These are phyloP conservation scores for Ichneumoninae sp. DNA, from an alignment of 2,888 invertebrate species.

Conservation along the genomic window DNA sequence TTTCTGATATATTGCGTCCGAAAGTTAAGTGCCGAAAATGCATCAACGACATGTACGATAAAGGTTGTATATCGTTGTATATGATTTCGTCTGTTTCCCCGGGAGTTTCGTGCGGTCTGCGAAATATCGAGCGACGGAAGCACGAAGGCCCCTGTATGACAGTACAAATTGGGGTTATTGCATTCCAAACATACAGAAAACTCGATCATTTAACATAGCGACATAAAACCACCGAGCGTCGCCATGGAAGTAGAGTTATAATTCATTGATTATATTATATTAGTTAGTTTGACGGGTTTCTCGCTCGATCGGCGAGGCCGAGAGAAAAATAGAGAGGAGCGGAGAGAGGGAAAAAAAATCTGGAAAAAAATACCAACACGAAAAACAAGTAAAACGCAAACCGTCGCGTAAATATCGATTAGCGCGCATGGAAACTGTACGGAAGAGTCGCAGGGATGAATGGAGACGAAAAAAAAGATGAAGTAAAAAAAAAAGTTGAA, in stretches of 20 bases:
- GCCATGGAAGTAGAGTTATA: not conserved
- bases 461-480: not conserved
- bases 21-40: conserved; percentile 14
- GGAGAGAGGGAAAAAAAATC: not conserved
- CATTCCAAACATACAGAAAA: conserved; percentile 28
- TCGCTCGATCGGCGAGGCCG: not conserved
- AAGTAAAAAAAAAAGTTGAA: not conserved
- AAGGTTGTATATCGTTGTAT: not conserved
- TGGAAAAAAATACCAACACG: not conserved
- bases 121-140: not conserved
- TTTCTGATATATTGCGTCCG: not conserved
- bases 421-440: not conserved
- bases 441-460: not conserved
- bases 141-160: not conserved
- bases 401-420: conserved; percentile 12
- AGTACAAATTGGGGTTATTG: conserved; percentile 24
- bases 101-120: not conserved
- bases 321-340: not conserved
- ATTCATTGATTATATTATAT: conserved; percentile 12
- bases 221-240: not conserved
- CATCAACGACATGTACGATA: not conserved
- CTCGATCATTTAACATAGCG: conserved; percentile 8
- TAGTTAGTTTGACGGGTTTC: not conserved
- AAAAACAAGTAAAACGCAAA: not conserved
- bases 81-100: not conserved